Base-by-base conservation (phyloP, 2,113 vertebrate species). In the Colistium nudipinnis region DNA sequence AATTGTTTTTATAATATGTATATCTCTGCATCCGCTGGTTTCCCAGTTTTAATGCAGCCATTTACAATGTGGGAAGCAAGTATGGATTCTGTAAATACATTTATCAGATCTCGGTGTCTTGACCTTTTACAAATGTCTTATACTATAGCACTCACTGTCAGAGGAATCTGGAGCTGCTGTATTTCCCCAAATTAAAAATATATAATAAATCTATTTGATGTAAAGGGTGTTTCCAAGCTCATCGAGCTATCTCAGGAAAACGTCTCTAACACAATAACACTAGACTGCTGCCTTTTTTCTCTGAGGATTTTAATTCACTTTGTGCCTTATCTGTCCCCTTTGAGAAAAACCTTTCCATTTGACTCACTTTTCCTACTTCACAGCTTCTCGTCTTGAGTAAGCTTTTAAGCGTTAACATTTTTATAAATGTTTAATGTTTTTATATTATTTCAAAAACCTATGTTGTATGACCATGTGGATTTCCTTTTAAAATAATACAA, bases 301-400 rank as follows among this genome's bases (percentile, higher is more conserved):
- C 10, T 49, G 6, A 39, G 35, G 25, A 56, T 13, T 70, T 1
- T 9, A n/a, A 67, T 56, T 61, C 78, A 82, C 76, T 4, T 19
- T 24, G 80, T 89, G 88, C 88, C 88, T 89, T 87, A 67, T 65
- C 38, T 30, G 52, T 10, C n/a, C n/a, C 33, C n/a, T 7, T 3
- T 7, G 3, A 59, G 27, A 8, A 39, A 41, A 24, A n/a, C n/a
- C n/a, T 12, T 5, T 45, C 19, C 11, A 0, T 13, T 1, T 55
- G 9, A 13, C 10, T 16, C 4, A 47, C 30, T 11, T 13, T 22
- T 13, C 6, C n/a, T 56, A 3, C 52, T 45, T 2, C 47, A 59
- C 0, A 24, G 33, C 14, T 36, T 12, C 49, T 11, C 35, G 3
- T 36, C 35, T 36, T 36, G 12, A 9, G 5, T 7, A 12, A 36